These are phyloP conservation scores for Gephyroberyx darwinii DNA, from an alignment of 2,797 vertebrate species.

Conservation along the genomic window DNA sequence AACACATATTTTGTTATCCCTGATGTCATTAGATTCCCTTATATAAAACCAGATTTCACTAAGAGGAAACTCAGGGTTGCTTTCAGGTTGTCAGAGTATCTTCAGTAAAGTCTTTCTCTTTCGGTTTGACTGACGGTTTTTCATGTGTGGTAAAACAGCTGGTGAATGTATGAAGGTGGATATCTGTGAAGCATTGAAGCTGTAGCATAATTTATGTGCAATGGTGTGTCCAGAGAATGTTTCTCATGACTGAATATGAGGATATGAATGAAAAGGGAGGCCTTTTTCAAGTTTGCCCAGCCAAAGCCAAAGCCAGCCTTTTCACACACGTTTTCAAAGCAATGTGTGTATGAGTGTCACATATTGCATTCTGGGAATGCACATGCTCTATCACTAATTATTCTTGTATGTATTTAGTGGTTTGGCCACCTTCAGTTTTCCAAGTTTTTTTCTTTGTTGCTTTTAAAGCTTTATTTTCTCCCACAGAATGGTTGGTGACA, in stretches of 20 bases:
- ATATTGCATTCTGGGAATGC: constrained; percentile 74
- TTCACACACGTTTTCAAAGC: constrained; percentile 29
- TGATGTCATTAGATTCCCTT: constrained; percentile 3
- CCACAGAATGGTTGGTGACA: background rate
- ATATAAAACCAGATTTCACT: background rate
- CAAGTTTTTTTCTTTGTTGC: background rate
- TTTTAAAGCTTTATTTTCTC: constrained; percentile 3
- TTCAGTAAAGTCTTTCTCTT: constrained; percentile 39
- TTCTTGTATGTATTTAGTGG: background rate
- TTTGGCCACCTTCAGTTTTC: background rate
- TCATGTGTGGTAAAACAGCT: constrained; percentile 56
- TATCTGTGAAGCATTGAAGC: constrained; percentile 13
- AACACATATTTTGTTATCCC: constrained; percentile 11
- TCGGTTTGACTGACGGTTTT: constrained; percentile 20
- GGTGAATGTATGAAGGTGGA: constrained; percentile 31
- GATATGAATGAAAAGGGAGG: constrained; percentile 7
- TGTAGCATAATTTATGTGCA: constrained; percentile 17
- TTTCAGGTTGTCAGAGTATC: constrained; percentile 30
- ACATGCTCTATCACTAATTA: constrained; percentile 15
- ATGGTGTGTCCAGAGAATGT: background rate
- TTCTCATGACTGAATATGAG: background rate
- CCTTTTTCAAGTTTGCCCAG: constrained; percentile 30
- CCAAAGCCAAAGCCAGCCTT: constrained; percentile 15
- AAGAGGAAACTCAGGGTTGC: constrained; percentile 63
- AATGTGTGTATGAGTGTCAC: constrained; percentile 39